Evolutionary conservation across 2,888 invertebrate species (phyloP), one percentile per base, ranked within the genome.

Genomic region (Dugesia japonica): DNA sequence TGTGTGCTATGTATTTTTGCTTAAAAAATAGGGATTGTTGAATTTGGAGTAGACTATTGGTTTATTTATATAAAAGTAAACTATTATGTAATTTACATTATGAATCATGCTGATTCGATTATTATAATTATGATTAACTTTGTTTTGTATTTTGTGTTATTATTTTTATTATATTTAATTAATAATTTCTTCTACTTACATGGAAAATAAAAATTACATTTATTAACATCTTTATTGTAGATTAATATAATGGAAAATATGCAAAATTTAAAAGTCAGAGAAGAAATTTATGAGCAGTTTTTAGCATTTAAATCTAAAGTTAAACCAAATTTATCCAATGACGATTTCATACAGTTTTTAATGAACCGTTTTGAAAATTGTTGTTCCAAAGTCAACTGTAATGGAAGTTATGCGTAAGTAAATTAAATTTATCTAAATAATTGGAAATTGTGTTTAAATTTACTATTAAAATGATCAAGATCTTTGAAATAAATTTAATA

Each of bases 241-340:
- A 13, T 38, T 38, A 17, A 38, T 13, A 38, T 38, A 13, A 13
- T 56, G 4, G 17, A 56, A 56, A 23, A 56, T 56, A 56, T 56
- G 56, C 56, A 56, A 56, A 56, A 56, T 56, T 56, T 56, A 23
- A 56, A 56, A 56, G 56, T 56, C n/a, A 56, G 56, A 56, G 56
- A 56, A 56, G 56, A 56, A 56, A 56, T 56, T 56, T 56, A 56
- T n/a, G 56, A 56, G n/a, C 56, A 56, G 17, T 56, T 56, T 56
- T n/a, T 56, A 20, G 56, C 56, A 56, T 56, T 56, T 56, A 56
- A 56, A 56, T 56, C 56, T 1, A 56, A 56, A 56, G 56, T 56
- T n/a, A 56, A 56, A 56, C 56, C 56, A n/a, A 56, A 56, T 23
- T 56, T 56, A 56, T 56, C 56, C n/a, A 56, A 56, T n/a, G 56